Evolutionary conservation across 2,113 vertebrate species (phyloP).

Genomic region (Pomatostomus ruficeps): DNA sequence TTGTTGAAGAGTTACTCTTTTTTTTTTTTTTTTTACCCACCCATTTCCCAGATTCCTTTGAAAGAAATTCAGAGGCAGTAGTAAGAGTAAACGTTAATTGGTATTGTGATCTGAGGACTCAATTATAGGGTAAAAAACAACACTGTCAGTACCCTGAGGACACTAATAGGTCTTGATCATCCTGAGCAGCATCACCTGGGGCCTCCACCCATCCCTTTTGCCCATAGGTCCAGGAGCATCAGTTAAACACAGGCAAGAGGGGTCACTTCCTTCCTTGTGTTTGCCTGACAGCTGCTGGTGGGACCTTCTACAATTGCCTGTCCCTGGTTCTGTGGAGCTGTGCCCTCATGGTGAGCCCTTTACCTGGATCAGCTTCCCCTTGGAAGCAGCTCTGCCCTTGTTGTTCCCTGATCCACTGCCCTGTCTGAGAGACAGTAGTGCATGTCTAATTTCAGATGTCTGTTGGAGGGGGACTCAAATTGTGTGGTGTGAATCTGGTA

Average conservation of each 20-base stretch:
- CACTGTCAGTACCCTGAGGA: neutral
- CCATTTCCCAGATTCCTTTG: neutral
- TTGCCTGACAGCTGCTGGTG: neutral
- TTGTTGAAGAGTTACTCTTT: neutral
- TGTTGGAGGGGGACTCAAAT: neutral
- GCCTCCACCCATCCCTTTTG: neutral
- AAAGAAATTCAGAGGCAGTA: neutral
- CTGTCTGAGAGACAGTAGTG: neutral
- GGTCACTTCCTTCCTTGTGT: fast-evolving
- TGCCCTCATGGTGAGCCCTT: fast-evolving
- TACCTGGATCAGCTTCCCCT: neutral
- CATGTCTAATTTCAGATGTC: neutral
- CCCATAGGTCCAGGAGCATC: neutral
- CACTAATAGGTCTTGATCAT: neutral
- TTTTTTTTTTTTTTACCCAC: neutral
- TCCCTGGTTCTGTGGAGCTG: neutral
- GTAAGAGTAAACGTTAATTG: neutral
- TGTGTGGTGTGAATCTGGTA: neutral
- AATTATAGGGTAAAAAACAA: neutral
- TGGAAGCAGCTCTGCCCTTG: neutral
- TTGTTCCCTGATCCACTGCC: neutral
- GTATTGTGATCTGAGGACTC: neutral
- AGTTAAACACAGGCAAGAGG: neutral
- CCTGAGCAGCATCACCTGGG: neutral
- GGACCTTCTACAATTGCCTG: neutral